Evolutionary conservation across 2,113 vertebrate genomes (phyloP).

Genomic region (Mustelus asterias): DNA sequence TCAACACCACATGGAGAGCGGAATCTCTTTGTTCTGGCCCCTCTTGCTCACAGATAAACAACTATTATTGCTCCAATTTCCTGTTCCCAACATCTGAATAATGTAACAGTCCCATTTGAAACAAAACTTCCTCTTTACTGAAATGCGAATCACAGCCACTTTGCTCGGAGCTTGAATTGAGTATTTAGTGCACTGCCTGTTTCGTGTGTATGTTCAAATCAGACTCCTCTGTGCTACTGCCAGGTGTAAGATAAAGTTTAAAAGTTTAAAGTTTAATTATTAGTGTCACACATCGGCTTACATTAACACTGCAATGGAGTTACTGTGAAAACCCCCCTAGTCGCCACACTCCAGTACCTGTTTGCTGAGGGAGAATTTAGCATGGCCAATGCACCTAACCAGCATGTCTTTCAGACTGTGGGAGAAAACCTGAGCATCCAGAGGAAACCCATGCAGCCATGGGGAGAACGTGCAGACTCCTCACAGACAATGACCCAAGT

Average conservation of each 20-base stretch:
- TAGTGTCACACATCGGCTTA: too few relatives aligned
- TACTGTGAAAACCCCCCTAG: too few relatives aligned
- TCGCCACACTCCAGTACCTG: too few relatives aligned
- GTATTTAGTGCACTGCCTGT: background rate
- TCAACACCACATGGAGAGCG: background rate
- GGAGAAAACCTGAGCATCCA: too few relatives aligned
- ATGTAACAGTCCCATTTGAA: background rate
- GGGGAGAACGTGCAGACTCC: too few relatives aligned
- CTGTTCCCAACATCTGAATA: background rate
- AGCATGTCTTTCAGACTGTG: too few relatives aligned
- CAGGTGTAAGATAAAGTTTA: background rate
- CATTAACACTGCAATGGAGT: too few relatives aligned
- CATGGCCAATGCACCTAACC: too few relatives aligned
- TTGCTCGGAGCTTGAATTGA: background rate
- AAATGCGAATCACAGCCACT: background rate
- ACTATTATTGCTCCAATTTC: background rate
- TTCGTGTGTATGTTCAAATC: background rate
- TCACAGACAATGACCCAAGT: too few relatives aligned
- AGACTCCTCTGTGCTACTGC: background rate
- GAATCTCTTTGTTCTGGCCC: background rate
- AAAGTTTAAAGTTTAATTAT: too few relatives aligned
- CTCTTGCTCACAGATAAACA: background rate
- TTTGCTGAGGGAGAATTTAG: too few relatives aligned
- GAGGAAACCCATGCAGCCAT: too few relatives aligned
- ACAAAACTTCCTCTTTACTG: background rate